Conservation (phyloP, 2,797 vertebrate genomes). For the Pachyuromys duprasi region DNA sequence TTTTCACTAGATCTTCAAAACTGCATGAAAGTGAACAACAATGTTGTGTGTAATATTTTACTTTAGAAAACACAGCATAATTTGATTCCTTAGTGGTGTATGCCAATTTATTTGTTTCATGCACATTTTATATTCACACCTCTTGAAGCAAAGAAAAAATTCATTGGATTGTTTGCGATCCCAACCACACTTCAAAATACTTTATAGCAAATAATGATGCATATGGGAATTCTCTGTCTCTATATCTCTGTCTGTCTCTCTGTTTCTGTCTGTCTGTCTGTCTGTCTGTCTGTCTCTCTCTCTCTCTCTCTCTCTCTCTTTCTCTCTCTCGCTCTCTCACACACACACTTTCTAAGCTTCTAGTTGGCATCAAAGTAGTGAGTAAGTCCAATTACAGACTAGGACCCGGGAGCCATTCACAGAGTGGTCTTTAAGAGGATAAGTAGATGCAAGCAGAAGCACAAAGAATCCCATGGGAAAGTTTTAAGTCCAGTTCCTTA, state of each 20-base stretch:
- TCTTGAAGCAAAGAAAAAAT: neutral
- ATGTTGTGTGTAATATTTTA: neutral
- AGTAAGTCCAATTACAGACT: neutral
- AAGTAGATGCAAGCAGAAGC: neutral
- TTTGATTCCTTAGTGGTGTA: neutral
- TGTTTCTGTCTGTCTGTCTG: no score
- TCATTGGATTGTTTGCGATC: neutral
- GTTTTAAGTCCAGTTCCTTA: neutral
- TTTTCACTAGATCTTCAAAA: neutral
- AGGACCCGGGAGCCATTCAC: no score
- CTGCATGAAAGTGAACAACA: neutral
- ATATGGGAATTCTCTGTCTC: neutral
- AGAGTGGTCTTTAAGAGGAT: neutral
- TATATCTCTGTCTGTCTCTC: no score
- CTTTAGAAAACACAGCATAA: neutral
- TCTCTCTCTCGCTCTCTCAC: no score
- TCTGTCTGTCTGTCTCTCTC: no score
- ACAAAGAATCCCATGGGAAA: neutral
- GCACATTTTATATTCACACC: neutral
- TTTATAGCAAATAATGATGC: neutral
- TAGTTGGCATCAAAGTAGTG: neutral
- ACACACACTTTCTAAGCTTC: neutral
- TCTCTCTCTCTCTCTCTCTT: no score
- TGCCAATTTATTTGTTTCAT: neutral
- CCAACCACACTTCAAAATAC: neutral